These are phyloP conservation scores for Lepisosteus oculatus DNA, from an alignment of 2,113 vertebrate genomes.

Conservation along the genomic window DNA sequence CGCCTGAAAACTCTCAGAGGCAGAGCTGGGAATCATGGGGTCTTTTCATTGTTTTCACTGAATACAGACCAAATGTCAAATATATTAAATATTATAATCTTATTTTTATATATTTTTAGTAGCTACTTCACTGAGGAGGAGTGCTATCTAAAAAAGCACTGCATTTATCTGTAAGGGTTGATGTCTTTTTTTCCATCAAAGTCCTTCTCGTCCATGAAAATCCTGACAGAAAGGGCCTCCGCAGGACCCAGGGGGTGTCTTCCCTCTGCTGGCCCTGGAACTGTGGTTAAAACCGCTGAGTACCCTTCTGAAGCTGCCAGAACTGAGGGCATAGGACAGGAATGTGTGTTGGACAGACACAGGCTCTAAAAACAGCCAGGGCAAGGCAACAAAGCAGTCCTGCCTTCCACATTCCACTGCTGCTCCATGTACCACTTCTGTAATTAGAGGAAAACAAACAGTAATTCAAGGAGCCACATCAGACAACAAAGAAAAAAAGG, in stretches of 20 bases:
- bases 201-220: not conserved
- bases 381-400: not conserved
- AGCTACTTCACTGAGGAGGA: too few species aligned
- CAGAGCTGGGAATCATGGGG: too few species aligned
- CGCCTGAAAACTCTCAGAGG: too few species aligned
- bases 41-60: too few species aligned
- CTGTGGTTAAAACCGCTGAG: not conserved
- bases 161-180: too few species aligned
- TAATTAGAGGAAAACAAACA: conserved; percentile 44
- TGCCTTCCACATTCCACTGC: not conserved
- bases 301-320: not conserved
- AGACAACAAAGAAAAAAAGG: conserved; percentile 30
- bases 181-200: too few species aligned
- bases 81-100: too few species aligned
- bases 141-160: too few species aligned
- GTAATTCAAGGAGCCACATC: conserved; percentile 39
- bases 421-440: conserved; percentile 19
- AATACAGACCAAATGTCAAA: too few species aligned
- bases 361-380: not conserved
- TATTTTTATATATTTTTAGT: too few species aligned
- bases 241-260: not conserved
- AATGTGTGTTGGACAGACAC: conserved; percentile 31
- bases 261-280: not conserved
- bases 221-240: not conserved
- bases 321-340: conserved; percentile 1